These are phyloP conservation scores for Stegana nigrithorax DNA, from an alignment of 2,888 invertebrate genomes.

Conservation along the genomic window DNA sequence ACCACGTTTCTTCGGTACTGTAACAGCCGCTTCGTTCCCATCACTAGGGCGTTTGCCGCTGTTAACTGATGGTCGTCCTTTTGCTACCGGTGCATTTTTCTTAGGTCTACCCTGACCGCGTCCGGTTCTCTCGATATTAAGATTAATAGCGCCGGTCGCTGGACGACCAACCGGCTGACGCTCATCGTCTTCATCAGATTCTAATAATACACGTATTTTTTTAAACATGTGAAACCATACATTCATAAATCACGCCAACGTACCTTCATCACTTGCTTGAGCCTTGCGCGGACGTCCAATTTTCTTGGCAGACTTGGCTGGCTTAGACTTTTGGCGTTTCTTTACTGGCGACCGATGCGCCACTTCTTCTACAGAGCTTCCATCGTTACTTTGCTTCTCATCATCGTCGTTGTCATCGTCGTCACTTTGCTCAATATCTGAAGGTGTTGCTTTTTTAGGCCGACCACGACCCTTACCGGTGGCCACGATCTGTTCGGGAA, in stretches of 20 bases:
- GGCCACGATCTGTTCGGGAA: too few species aligned
- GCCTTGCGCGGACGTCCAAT: neutral
- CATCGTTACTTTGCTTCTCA: neutral
- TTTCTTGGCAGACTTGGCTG: too few species aligned
- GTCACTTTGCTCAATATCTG: neutral
- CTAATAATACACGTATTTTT: neutral
- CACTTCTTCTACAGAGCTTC: neutral
- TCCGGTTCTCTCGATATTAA: conserved; percentile 55
- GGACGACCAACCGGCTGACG: conserved; percentile 57
- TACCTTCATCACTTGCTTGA: neutral
- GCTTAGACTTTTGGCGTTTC: neutral
- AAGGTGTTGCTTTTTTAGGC: neutral
- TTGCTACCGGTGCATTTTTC: too few species aligned
- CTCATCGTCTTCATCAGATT: conserved; percentile 42
- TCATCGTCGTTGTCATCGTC: neutral
- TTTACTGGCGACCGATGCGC: neutral
- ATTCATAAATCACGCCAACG: neutral
- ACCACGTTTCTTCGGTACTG: conserved; percentile 4
- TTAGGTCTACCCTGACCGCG: conserved; percentile 58
- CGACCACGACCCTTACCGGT: neutral
- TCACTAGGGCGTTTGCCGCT: too few species aligned
- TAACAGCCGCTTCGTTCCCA: neutral
- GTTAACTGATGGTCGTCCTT: too few species aligned
- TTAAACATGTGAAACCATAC: neutral
- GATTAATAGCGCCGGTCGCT: conserved; percentile 46